phyloP scores from a whole-genome alignment of 1,140 invertebrate species.

The Liolophura sinensis region DNA sequence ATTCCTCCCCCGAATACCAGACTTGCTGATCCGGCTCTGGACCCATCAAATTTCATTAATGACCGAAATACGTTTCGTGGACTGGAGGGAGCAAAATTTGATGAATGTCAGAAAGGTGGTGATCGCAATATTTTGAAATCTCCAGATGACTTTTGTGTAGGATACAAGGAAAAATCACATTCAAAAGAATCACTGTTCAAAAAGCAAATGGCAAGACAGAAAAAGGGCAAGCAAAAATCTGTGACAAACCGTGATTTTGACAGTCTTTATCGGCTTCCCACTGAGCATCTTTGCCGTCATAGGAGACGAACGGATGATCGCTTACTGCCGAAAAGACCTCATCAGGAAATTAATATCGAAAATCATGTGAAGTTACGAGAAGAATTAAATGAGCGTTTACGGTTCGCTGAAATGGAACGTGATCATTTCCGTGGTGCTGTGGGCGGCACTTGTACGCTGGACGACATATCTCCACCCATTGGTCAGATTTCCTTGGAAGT shows the following conservation, averaged over 20 bases:
- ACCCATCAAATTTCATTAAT: too few relatives aligned
- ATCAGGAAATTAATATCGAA: constrained; percentile 2
- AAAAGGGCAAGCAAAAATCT: constrained; percentile 16
- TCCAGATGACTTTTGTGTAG: constrained; percentile 9
- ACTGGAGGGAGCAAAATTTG: constrained; percentile 7
- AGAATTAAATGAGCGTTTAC: constrained; percentile 11
- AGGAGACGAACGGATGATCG: neutral
- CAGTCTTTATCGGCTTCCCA: constrained; percentile 18
- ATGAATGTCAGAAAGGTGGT: constrained; percentile 15
- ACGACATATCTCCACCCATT: too few relatives aligned
- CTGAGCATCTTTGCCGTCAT: constrained; percentile 13
- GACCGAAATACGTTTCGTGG: neutral
- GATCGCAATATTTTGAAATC: constrained; percentile 11
- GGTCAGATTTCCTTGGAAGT: too few relatives aligned
- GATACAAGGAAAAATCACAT: constrained; percentile 3
- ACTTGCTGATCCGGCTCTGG: too few relatives aligned
- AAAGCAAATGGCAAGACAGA: constrained; percentile 16
- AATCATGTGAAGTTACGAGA: constrained; percentile 14
- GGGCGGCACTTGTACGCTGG: constrained; percentile 3
- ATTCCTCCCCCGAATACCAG: too few relatives aligned
- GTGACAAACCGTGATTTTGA: constrained; percentile 17
- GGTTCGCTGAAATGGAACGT: constrained; percentile 13
- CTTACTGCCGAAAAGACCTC: neutral
- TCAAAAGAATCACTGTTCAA: constrained; percentile 1
- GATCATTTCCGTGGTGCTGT: constrained; percentile 16